Base-by-base conservation (phyloP, 2,797 vertebrate species). In the Melanotaenia pygmaea region DNA sequence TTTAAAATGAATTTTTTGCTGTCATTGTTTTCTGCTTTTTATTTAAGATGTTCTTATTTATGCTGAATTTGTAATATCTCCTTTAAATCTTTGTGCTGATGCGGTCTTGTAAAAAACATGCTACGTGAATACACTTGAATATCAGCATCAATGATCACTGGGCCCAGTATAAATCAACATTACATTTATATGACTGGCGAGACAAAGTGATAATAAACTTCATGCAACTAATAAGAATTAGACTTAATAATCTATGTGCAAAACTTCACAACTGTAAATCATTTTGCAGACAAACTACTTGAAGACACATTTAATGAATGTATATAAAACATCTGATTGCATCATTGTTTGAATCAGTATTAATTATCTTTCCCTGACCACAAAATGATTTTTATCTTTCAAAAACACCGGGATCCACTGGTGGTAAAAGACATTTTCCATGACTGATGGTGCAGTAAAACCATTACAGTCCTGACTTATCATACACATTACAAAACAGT, bases 401-500 rank as follows among this genome's bases (percentile, higher is more conserved):
- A 66, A 68, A 54, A 75, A 34, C 28, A 57, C 24, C 22, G 53
- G 38, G 37, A 71, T 69, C 57, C 12, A 57, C 54, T 35, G 63
- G 54, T 70, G 66, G 51, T 59, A 66, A 80, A 80, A 72, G 51
- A 76, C 13, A 0, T 47, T 67, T 67, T 32, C 37, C 63, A 59
- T 67, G 66, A 68, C 64, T 12, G 16, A 26, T 24, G 30, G 8
- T 67, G 60, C 40, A 12, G 50, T 51, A 63, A 73, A 72, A 54
- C 20, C 57, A 45, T 38, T 3, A 72, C 35, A 71, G 71, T 11
- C 38, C 64, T 43, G 70, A 61, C 65, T 26, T n/a, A 66, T 73
- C 37, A 67, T 22, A 51, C 53, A 81, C 66, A 82, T 75, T 74
- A 81, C 56, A 84, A 86, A 86, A 85, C 26, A 76, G 66, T 69